Base-by-base conservation (phyloP, 1,140 invertebrate genomes). In the Pygmarrhopalites habei region DNA sequence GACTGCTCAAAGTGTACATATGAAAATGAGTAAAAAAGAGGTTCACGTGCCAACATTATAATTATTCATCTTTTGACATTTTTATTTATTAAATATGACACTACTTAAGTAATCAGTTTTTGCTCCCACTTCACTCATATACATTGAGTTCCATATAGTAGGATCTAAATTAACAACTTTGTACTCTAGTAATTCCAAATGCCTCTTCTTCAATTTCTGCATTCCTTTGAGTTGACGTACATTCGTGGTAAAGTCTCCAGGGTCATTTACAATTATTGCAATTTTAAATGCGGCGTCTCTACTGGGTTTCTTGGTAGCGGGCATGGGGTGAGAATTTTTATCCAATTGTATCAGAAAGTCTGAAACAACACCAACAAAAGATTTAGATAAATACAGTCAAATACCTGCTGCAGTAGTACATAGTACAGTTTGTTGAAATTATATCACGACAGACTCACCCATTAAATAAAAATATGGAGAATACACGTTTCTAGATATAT, bases 151-250 rank as follows among this genome's bases (percentile, higher is more conserved):
- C 82, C 82, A 84, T 43, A 79, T 74, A 49, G 74, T 74, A n/a
- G 75, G 73, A 52, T 79, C 78, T 3, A 83, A 74, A 29, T 76
- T 72, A 32, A 81, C 65, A 4, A 83, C 81, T 63, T 75, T 76
- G 62, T 82, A 84, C 15, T 82, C 82, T 64, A 83, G 73, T 57
- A 83, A 81, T 75, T 84, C 82, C 44, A 84, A 73, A 73, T 84
- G 82, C 62, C 81, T 73, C n/a, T 71, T 64, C 29, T 67, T 58
- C n/a, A 75, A 26, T 57, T 71, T 64, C 25, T 67, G 41, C 4
- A 29, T 52, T 2, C 75, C 75, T 57, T 68, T 69, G 19, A 75
- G 62, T 28, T 58, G 58, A 17, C 66, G 41, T 23, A 57, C 21
- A 44, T 71, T 64, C 3, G 23, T 55, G 0, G 69, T 65, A 56